These are phyloP conservation scores for Drosophila heteroneura DNA, from an alignment of 2,888 invertebrate species.

Conservation along the genomic window DNA sequence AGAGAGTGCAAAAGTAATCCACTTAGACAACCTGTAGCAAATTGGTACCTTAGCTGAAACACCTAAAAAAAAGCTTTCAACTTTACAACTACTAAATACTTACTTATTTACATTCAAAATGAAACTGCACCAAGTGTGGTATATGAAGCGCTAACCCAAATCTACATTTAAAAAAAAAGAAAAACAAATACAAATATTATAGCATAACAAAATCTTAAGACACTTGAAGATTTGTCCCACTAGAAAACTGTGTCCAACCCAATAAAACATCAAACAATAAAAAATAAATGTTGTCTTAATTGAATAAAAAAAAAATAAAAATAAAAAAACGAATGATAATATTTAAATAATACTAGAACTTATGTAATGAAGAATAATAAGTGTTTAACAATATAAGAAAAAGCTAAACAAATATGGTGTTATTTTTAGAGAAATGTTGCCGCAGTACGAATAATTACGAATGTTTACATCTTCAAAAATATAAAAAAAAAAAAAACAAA, in stretches of 20 bases:
- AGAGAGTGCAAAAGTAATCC: slow-evolving; percentile 42
- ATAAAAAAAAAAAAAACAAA: neutral
- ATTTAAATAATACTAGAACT: slow-evolving; percentile 4
- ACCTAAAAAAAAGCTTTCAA: slow-evolving; percentile 57
- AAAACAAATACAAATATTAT: slow-evolving; percentile 20
- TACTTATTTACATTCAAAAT: slow-evolving; percentile 22
- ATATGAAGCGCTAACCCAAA: slow-evolving; percentile 7
- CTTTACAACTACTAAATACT: slow-evolving; percentile 45
- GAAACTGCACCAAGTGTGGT: slow-evolving; percentile 52
- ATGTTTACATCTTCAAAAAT: slow-evolving; percentile 22
- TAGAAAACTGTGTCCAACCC: slow-evolving; percentile 47
- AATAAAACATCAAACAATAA: slow-evolving; percentile 35
- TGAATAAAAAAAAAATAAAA: slow-evolving; percentile 18
- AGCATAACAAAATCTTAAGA: neutral
- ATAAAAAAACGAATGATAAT: neutral
- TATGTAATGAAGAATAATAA: slow-evolving; percentile 10
- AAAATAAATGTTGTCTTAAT: slow-evolving; percentile 45
- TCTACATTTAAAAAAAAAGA: slow-evolving; percentile 9
- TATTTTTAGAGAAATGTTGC: slow-evolving; percentile 76
- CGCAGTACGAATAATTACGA: slow-evolving; percentile 35
- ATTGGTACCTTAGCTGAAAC: slow-evolving; percentile 77
- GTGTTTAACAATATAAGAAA: slow-evolving; percentile 25
- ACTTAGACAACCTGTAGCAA: slow-evolving; percentile 76
- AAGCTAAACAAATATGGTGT: slow-evolving; percentile 42
- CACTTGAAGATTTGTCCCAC: slow-evolving; percentile 17